Evolutionary conservation across 2,113 vertebrate genomes (phyloP).

Genomic region (Apistogramma diplotaenia): DNA sequence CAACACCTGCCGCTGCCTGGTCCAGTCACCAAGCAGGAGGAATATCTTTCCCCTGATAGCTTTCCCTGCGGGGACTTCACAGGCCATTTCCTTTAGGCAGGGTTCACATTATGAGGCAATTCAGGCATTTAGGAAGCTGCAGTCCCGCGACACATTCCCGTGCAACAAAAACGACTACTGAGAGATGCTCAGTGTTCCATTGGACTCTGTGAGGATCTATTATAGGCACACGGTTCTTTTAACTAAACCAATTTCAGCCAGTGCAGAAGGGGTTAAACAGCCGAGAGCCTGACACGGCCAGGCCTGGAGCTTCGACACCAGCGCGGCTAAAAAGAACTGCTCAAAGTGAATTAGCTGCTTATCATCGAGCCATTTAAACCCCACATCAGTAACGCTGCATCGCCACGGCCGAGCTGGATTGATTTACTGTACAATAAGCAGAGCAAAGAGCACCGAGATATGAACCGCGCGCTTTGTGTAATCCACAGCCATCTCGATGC

Average conservation of each 20-base stretch:
- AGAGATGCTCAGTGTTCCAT: neutral
- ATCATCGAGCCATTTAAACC: neutral
- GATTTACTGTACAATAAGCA: conserved; percentile 19
- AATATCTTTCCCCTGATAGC: conserved; percentile 25
- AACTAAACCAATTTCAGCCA: neutral
- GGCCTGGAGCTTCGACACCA: neutral
- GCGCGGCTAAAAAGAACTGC: neutral
- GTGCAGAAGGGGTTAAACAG: neutral
- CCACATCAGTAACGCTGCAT: neutral
- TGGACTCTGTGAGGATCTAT: neutral
- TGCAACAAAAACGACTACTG: neutral
- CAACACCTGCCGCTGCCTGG: conserved; percentile 55
- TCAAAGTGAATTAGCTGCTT: neutral
- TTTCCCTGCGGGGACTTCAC: conserved; percentile 16
- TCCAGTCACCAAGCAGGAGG: conserved; percentile 26
- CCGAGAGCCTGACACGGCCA: neutral
- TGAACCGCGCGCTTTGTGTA: neutral
- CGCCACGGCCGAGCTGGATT: neutral
- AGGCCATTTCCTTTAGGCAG: conserved; percentile 31
- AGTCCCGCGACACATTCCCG: neutral
- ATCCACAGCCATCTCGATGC: neutral
- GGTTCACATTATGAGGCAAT: conserved; percentile 3
- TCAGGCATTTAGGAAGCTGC: neutral
- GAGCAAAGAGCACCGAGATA: neutral
- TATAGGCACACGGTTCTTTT: neutral